Evolutionary conservation across 2,888 invertebrate species (phyloP), one percentile per base, ranked within the genome.

Genomic region (Lasioglossum calceatum): DNA sequence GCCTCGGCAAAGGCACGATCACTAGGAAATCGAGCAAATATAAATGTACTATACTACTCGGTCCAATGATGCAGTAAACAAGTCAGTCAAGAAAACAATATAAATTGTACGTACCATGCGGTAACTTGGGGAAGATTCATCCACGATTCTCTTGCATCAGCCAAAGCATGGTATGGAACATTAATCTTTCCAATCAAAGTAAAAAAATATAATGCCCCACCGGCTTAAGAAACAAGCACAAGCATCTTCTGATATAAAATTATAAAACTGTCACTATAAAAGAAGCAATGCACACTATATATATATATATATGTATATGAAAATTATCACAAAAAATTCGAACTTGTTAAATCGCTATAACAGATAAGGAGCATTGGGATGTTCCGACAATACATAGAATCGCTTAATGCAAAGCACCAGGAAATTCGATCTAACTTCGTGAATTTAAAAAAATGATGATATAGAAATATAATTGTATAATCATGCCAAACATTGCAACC

Each of bases 81-180:
- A 85, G 85, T 83, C 77, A 87, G 85, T 84, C 77, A 87, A 90
- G 91, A 81, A 92, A 92, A 93, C 84, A 82, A 92, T 88, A 91
- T 88, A 91, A 91, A 83, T 91, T 83, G 93, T 94, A 94, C 94
- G 92, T 94, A 94, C 94, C 94, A 94, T 94, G 94, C 94, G 91
- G 92, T 92, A 94, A 90, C 47, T 92, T 88, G 92, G 91, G 89
- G 91, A 88, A 88, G 88, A 90, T 80, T 90, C 90, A 93, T 94
- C 94, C 93, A 94, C 86, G 92, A 88, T 90, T 91, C 74, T 94
- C 93, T 93, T 92, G 93, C 92, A 92, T 93, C 92, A 93, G 94
- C 93, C 93, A 94, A 94, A 94, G 94, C 94, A 93, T 93, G 90
- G 93, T 92, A 92, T 89, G 89, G 91, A 90, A 93, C 92, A 93